Evolutionary conservation across 2,797 vertebrate species (phyloP).

Genomic region (Hydrolagus colliei): DNA sequence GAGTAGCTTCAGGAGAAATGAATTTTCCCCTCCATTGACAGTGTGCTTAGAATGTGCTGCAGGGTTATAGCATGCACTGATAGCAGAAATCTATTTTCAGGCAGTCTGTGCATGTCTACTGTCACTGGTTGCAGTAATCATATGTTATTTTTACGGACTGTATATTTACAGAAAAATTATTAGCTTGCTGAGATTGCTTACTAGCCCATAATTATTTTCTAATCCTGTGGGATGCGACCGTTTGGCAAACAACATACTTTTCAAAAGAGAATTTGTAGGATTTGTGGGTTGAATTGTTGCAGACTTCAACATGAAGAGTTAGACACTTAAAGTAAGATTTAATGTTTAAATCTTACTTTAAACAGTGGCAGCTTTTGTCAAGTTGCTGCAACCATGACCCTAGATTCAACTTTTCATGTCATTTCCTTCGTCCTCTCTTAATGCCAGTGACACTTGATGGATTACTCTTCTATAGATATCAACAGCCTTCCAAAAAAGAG

Average conservation of each 20-base stretch:
- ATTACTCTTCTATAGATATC: background rate
- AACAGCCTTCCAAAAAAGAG: background rate
- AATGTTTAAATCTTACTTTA: background rate
- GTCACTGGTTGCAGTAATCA: background rate
- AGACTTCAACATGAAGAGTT: background rate
- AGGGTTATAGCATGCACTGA: conserved; percentile 13
- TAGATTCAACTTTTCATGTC: background rate
- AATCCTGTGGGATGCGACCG: background rate
- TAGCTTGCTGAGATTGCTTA: background rate
- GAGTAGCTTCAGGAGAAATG: conserved; percentile 19
- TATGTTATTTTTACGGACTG: too few relatives aligned
- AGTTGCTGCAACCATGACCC: background rate
- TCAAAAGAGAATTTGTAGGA: conserved; percentile 9
- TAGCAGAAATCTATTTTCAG: background rate
- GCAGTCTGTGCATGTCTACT: background rate
- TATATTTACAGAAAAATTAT: too few relatives aligned
- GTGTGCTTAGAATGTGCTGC: background rate
- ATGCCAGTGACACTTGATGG: background rate
- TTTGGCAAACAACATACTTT: background rate
- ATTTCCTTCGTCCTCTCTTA: background rate
- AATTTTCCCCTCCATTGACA: background rate
- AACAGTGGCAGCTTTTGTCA: background rate
- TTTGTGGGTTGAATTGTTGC: background rate
- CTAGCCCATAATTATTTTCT: conserved; percentile 20
- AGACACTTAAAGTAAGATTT: too few relatives aligned